These are phyloP conservation scores for Dolichotis patagonum DNA, from an alignment of 2,113 vertebrate genomes.

Conservation along the genomic window DNA sequence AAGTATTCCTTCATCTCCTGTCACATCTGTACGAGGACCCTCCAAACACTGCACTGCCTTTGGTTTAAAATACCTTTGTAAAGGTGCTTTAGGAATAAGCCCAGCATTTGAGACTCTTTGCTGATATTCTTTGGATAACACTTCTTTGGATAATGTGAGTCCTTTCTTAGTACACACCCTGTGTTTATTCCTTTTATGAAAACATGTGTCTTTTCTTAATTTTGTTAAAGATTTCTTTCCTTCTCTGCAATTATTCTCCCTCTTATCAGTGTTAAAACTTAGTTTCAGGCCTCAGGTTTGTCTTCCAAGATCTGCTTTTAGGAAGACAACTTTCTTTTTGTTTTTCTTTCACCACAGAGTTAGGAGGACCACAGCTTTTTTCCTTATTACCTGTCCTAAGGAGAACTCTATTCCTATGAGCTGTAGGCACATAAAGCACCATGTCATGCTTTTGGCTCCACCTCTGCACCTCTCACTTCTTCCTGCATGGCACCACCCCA, in stretches of 20 bases:
- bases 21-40: neutral
- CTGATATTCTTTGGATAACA: constrained; percentile 7
- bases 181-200: constrained; percentile 65
- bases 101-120: constrained; percentile 4
- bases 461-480: constrained; percentile 80
- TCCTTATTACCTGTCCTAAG: constrained; percentile 35
- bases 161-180: neutral
- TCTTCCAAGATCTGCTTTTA: neutral
- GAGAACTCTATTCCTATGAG: constrained; percentile 76
- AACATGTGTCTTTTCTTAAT: constrained; percentile 60
- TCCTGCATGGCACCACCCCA: constrained; percentile 84
- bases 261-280: constrained; percentile 47
- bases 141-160: constrained; percentile 32
- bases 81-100: neutral
- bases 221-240: constrained; percentile 58
- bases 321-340: constrained; percentile 29
- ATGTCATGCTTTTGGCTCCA: constrained; percentile 90
- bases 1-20: neutral
- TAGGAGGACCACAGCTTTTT: neutral
- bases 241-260: constrained; percentile 19
- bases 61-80: constrained; percentile 62
- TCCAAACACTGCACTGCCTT: constrained; percentile 37
- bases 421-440: constrained; percentile 92
- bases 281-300: neutral
- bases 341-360: neutral